A percentile compares a stretch with the other conserved stretches of the same genome.
These are phyloP conservation scores for Ditula angustiorana DNA, from an alignment of 2,888 invertebrate genomes.

Conservation along the genomic window DNA sequence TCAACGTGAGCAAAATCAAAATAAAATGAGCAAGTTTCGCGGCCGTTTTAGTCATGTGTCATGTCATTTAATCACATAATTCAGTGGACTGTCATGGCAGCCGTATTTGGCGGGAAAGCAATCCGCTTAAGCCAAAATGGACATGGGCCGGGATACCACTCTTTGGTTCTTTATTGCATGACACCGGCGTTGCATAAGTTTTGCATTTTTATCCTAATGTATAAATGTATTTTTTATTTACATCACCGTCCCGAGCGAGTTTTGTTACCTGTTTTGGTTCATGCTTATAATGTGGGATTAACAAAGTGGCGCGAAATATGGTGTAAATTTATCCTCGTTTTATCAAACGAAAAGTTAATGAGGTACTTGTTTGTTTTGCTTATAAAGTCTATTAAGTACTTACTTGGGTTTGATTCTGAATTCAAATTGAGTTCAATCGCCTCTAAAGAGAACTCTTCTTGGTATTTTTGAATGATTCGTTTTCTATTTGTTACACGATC, in stretches of 20 bases:
- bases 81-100: constrained; percentile 79
- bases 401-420: not conserved
- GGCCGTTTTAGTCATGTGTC: constrained; percentile 63
- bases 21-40: constrained; percentile 65
- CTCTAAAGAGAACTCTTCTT: not conserved
- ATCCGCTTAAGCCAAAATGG: constrained; percentile 80
- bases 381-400: not conserved
- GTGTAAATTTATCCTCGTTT: constrained; percentile 22
- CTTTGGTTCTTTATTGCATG: constrained; percentile 78
- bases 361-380: not conserved
- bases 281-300: not conserved
- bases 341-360: constrained; percentile 1
- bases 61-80: constrained; percentile 80
- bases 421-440: not conserved
- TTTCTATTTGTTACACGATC: no score
- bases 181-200: constrained; percentile 60
- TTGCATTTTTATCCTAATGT: constrained; percentile 63
- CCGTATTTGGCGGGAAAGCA: constrained; percentile 85
- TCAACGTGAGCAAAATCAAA: constrained; percentile 63
- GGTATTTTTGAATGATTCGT: no score
- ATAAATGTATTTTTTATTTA: constrained; percentile 36
- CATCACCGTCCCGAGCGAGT: not conserved
- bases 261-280: constrained; percentile 22
- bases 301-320: constrained; percentile 6
- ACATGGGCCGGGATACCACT: constrained; percentile 68